phyloP scores from a whole-genome alignment of 2,797 vertebrate species.

The Carapus acus region DNA sequence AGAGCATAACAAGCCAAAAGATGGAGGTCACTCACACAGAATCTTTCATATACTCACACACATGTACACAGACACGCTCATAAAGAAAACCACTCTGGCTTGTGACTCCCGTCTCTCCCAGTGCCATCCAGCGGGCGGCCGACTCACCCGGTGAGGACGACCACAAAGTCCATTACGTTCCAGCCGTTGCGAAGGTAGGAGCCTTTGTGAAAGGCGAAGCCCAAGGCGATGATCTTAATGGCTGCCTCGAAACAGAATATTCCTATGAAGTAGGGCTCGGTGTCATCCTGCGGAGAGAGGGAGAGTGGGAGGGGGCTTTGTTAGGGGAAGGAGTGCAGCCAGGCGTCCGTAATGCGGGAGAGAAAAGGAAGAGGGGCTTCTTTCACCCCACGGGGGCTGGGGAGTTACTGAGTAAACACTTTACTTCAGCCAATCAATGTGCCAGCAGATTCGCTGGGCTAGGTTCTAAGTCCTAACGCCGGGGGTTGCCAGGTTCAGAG shows the following conservation, averaged over 20 bases:
- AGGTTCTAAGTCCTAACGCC: too few species aligned
- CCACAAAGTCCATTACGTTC: slow-evolving; percentile 98
- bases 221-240: slow-evolving; percentile 95
- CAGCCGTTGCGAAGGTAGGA: slow-evolving; percentile 93
- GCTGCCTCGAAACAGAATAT: slow-evolving; percentile 98
- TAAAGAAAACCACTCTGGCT: slow-evolving; percentile 54
- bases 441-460: too few species aligned
- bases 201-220: slow-evolving; percentile 94
- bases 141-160: slow-evolving; percentile 93
- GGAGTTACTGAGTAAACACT: too few species aligned
- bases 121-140: slow-evolving; percentile 48
- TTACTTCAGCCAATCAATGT: too few species aligned
- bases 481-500: too few species aligned
- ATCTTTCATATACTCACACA: slow-evolving; percentile 7
- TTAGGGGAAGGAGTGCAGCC: slow-evolving; percentile 55
- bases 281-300: slow-evolving; percentile 83
- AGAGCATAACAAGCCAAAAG: too few species aligned
- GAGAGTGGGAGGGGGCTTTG: slow-evolving; percentile 48
- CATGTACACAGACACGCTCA: slow-evolving; percentile 32
- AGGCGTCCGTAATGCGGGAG: slow-evolving; percentile 45
- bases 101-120: slow-evolving; percentile 30
- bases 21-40: not conserved
- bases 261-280: slow-evolving; percentile 96
- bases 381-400: slow-evolving; percentile 52
- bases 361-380: slow-evolving; percentile 32